A percentile compares a stretch with the other conserved stretches of the same genome.
Conservation (phyloP, 2,797 vertebrate genomes). For the Psittacula derbiana region DNA sequence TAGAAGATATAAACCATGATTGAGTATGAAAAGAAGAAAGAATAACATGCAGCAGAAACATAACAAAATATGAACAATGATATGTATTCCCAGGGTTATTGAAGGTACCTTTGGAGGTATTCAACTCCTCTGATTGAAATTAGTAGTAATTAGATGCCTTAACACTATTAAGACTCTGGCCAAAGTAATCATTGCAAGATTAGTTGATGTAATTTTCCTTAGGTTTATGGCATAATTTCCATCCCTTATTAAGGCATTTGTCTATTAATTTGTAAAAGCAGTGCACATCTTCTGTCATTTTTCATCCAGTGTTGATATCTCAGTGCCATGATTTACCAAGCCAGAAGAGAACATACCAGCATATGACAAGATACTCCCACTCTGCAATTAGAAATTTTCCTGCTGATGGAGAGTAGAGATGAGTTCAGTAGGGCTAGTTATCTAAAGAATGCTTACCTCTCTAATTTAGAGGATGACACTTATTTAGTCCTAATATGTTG, state of each 20-base stretch:
- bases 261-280: background rate
- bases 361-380: background rate
- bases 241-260: background rate
- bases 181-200: background rate
- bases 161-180: background rate
- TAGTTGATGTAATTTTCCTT: background rate
- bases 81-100: background rate
- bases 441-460: background rate
- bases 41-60: background rate
- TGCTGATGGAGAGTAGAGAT: background rate
- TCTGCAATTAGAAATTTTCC: background rate
- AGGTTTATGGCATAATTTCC: background rate
- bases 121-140: background rate
- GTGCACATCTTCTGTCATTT: background rate
- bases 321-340: background rate
- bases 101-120: background rate
- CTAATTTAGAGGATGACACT: background rate
- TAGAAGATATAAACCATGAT: background rate
- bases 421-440: background rate
- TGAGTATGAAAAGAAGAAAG: background rate
- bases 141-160: background rate
- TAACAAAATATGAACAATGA: background rate
- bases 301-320: background rate
- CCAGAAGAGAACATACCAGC: background rate
- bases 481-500: background rate